Base-by-base conservation (phyloP, 2,113 vertebrate species). In the Spea multiplicata region DNA sequence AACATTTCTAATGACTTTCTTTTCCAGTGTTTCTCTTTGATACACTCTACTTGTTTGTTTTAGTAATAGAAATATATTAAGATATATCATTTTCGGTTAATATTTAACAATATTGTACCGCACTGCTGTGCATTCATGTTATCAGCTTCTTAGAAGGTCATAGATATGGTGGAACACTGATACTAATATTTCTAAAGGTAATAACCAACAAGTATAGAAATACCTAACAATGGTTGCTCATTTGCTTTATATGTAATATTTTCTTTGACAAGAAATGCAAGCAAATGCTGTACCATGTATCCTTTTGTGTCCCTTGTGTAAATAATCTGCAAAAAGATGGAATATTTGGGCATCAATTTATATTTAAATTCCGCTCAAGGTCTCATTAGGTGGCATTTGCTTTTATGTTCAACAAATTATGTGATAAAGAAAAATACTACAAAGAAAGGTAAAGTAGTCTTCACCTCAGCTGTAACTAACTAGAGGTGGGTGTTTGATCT, bases 21-120 rank as follows among this genome's bases (percentile, higher is more conserved):
- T 80, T 59, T 10, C 52, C 50, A 74, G 49, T 73, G 69, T 80
- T 61, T 74, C 52, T n/a, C 65, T 84, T 80, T 74, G 71, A 88
- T 89, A 83, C 78, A 82, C 81, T 87, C 67, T 81, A 83, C 83
- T 62, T 87, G 81, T 92, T 90, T 91, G 84, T 88, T 87, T 90
- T 89, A 82, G 82, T 86, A 82, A 85, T 84, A 76, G 81, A n/a
- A 80, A 62, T 81, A 81, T 59, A 82, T 82, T 69, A 81, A 75
- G 83, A 86, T 82, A 83, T 82, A 75, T 86, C 88, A 16, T 85
- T 88, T 87, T 81, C 83, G 65, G 80, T 89, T 91, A 90, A 91
- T 85, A 72, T 81, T 87, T 89, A 88, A 88, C 71, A 45, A 70
- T 85, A 84, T 85, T 87, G 64, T 71, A 86, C 88, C 85, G 83